Conservation (phyloP, 2,888 invertebrate genomes). For the Petrolisthes manimaculis region DNA sequence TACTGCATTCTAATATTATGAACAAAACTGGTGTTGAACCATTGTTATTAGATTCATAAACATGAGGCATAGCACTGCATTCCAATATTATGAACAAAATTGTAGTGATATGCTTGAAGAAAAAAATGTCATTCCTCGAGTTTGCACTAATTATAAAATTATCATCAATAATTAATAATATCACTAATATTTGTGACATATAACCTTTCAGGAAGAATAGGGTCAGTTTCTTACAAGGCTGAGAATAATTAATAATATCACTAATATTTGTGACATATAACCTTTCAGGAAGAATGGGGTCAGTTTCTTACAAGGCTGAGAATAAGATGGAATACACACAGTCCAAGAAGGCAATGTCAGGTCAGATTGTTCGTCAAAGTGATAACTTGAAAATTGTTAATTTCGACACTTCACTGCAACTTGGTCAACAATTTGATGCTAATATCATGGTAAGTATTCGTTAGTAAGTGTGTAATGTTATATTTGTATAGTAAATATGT, state of each 20-base stretch:
- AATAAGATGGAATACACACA: neutral
- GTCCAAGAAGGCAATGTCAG: neutral
- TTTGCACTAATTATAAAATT: no score
- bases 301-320: neutral
- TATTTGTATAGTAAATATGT: no score
- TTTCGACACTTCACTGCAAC: neutral
- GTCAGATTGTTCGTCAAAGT: neutral
- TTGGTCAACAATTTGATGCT: neutral
- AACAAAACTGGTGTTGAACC: no score
- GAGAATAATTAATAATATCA: neutral
- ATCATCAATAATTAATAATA: no score
- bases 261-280: neutral
- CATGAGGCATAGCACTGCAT: neutral
- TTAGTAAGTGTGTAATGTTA: neutral
- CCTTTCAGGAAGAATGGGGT: conserved; percentile 13
- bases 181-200: no score
- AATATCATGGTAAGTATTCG: neutral
- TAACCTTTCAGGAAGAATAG: no score
- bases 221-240: no score
- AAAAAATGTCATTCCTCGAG: no score
- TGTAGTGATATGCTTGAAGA: no score
- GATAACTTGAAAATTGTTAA: conserved; percentile 21
- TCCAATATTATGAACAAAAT: neutral
- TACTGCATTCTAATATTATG: no score
- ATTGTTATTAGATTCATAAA: neutral